A percentile compares a stretch with the other conserved stretches of the same genome.
Conservation (phyloP, 2,888 invertebrate species). For the Zaprionus lineosus region DNA sequence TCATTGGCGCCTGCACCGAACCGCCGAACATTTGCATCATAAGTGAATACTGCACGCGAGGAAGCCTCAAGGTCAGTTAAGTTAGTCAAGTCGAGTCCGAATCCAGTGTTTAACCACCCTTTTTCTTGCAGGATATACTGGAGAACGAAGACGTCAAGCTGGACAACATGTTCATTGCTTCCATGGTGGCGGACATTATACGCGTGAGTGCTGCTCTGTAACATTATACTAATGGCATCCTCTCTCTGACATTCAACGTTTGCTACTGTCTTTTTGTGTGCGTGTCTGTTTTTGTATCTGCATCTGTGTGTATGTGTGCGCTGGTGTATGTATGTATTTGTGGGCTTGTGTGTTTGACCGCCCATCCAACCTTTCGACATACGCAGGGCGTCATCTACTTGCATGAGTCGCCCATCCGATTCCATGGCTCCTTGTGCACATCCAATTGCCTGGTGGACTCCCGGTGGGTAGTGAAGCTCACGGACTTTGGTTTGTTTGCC, state of each 20-base stretch:
- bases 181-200: conserved; percentile 96
- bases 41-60: conserved; percentile 94
- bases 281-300: neutral
- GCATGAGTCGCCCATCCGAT: conserved; percentile 92
- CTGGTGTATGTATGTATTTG: neutral
- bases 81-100: neutral
- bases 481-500: conserved; percentile 95
- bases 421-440: conserved; percentile 93
- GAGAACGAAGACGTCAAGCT: conserved; percentile 97
- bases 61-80: conserved; percentile 91
- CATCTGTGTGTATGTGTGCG: neutral
- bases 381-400: conserved; percentile 93
- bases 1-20: conserved; percentile 95
- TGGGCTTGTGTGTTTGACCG: no score
- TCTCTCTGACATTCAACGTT: conserved; percentile 2
- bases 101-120: neutral
- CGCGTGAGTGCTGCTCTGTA: conserved; percentile 86
- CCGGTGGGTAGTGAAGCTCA: conserved; percentile 95
- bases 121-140: conserved; percentile 89
- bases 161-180: conserved; percentile 98
- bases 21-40: conserved; percentile 94
- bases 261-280: neutral
- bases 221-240: conserved; percentile 67
- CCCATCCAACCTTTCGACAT: conserved; percentile 18
- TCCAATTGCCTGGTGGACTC: conserved; percentile 97